Evolutionary conservation across 2,113 vertebrate species (phyloP).

Genomic region (Gobio gobio): DNA sequence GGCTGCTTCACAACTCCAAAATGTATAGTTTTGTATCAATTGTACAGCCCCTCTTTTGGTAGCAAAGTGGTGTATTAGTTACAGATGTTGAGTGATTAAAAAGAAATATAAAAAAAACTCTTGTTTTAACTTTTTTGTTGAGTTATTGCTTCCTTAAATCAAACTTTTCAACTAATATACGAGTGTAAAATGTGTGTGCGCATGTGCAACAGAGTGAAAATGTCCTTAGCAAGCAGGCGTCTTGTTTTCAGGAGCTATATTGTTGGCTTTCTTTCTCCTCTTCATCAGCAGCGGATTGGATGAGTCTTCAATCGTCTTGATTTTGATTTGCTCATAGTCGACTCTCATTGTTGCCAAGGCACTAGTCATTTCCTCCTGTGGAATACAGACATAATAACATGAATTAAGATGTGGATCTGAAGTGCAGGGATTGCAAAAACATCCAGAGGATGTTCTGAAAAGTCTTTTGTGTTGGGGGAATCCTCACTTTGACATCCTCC

Average conservation of each 20-base stretch:
- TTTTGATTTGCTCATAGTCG: constrained; percentile 97
- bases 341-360: constrained; percentile 98
- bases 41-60: constrained; percentile 51
- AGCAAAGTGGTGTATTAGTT: constrained; percentile 60
- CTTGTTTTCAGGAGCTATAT: constrained; percentile 66
- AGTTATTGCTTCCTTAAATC: constrained; percentile 86
- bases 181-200: constrained; percentile 28
- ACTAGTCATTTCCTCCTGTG: constrained; percentile 98
- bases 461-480: not conserved
- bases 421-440: not conserved
- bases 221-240: constrained; percentile 72
- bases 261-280: constrained; percentile 89
- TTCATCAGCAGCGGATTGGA: constrained; percentile 94
- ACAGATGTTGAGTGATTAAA: constrained; percentile 74
- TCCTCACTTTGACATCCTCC: constrained; percentile 95
- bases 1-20: constrained; percentile 54
- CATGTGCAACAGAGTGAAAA: not conserved
- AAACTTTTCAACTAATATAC: constrained; percentile 51
- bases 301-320: constrained; percentile 95
- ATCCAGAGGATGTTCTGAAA: not conserved
- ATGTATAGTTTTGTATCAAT: constrained; percentile 65
- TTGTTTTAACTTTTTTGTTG: constrained; percentile 48
- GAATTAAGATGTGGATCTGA: constrained; percentile 8
- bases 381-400: not conserved
- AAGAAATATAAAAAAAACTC: constrained; percentile 62